Base-by-base conservation (phyloP, 2,888 invertebrate species). In the Hedychridium roseum region DNA sequence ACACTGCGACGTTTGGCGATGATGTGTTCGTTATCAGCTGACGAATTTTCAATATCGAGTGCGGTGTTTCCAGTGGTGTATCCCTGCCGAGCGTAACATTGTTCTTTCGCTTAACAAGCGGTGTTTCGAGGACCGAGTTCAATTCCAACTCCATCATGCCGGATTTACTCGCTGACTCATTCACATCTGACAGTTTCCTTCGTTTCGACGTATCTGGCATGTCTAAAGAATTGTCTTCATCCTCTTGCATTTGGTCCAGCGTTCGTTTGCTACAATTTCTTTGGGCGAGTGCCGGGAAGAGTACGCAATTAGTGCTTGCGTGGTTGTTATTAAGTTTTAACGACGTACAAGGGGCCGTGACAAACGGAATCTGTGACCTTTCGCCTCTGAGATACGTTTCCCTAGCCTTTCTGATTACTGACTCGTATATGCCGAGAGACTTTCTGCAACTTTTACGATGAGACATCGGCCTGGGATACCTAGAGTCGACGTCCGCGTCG, bases 1-100 rank as follows among this genome's bases (percentile, higher is more conserved):
- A 0, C 0, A 1, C 27, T 1, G 27, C 30, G 2, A 40, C 34
- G 6, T 20, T 50, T 0, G 73, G 61, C 0, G 74, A 74, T 1
- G 59, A 51, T 0, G 74, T 73, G 2, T 62, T 65, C 2, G 66
- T 61, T 14, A 76, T 64, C 35, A 78, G 53, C 28, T 73, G 76
- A 0, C 76, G 71, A 31, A 74, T 76, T 36, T 79, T 79, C 1
- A 79, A 43, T 27, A 78, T 79, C 1, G 78, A 79, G 7, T 78
- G 78, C 0, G 78, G 78, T 2, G 74, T 75, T 14, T 68, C 74
- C 0, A 35, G 3, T 1, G 46, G 43, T 1, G n/a, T 14, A 12
- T 51, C 50, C 1, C 39, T 43, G 6, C 45, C 40, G 12, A 28
- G 54, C 1, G 37, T 41, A 1, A 55, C 34, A 5, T 63, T 64